Evolutionary conservation across 2,113 vertebrate species (phyloP).

Genomic region (Cochlearius cochlearius): DNA sequence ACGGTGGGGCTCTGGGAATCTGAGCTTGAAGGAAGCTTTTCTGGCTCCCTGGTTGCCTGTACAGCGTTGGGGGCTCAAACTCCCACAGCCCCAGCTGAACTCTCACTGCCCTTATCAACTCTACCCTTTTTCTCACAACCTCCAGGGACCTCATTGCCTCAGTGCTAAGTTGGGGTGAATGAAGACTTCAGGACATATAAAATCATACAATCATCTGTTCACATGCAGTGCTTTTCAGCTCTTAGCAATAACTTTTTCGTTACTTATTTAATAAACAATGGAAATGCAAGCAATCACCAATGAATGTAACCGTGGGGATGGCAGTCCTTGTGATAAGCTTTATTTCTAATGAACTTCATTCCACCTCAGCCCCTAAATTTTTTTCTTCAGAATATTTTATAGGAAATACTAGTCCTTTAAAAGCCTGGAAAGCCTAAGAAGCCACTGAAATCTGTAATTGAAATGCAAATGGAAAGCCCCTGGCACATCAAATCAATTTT

Average conservation of each 20-base stretch:
- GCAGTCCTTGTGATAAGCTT: neutral
- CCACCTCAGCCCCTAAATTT: neutral
- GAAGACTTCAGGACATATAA: neutral
- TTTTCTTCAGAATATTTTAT: neutral
- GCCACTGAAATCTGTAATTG: neutral
- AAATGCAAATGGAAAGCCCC: constrained; percentile 46
- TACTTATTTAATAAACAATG: neutral
- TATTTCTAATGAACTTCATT: constrained; percentile 24
- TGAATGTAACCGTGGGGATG: neutral
- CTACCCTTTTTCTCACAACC: neutral
- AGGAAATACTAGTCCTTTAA: neutral
- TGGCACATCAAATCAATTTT: constrained; percentile 37
- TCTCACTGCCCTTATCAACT: neutral
- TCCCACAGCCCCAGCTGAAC: neutral
- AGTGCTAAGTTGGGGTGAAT: neutral
- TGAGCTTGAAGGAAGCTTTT: neutral
- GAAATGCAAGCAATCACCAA: neutral
- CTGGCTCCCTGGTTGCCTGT: neutral
- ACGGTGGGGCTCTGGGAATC: neutral
- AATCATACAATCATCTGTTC: neutral
- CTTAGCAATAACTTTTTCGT: neutral
- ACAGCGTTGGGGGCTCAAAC: neutral
- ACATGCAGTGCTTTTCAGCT: neutral
- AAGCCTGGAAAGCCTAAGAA: constrained; percentile 7
- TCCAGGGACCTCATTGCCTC: neutral